Evolutionary conservation across 2,113 vertebrate species (phyloP).

Genomic region (Salvator merianae): DNA sequence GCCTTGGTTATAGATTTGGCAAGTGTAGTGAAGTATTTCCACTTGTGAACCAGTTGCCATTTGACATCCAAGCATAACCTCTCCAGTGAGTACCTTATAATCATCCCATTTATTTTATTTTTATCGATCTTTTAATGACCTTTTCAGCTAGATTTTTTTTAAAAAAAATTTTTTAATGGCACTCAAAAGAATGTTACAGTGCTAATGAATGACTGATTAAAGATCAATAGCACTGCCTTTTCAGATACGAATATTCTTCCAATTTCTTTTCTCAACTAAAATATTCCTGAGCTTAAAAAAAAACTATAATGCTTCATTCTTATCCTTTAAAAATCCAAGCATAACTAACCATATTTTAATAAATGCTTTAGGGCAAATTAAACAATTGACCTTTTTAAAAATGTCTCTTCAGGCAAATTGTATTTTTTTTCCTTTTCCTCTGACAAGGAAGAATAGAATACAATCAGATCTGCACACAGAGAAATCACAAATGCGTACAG

Average conservation of each 20-base stretch:
- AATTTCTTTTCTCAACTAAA: neutral
- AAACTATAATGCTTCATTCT: no score
- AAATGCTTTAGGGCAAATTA: no score
- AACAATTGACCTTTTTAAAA: neutral
- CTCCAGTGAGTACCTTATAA: neutral
- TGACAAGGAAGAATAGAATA: neutral
- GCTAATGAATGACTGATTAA: neutral
- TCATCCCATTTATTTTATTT: neutral
- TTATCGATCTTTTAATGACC: neutral
- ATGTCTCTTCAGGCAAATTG: neutral
- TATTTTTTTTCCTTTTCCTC: neutral
- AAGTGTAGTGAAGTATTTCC: neutral
- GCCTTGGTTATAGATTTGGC: neutral
- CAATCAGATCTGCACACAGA: neutral
- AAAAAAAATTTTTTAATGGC: neutral
- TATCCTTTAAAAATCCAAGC: no score
- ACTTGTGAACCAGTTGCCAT: neutral
- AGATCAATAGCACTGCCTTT: neutral
- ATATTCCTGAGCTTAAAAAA: neutral
- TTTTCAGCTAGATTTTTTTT: neutral
- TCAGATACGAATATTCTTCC: neutral
- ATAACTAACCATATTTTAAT: no score
- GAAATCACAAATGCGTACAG: neutral
- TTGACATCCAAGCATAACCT: no score
- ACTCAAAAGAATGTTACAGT: neutral